Percentiles rank a stretch among this genome's conserved stretches.
Evolutionary conservation across 2,113 vertebrate species (phyloP).

Genomic region (Sinocyclocheilus rhinocerous): DNA sequence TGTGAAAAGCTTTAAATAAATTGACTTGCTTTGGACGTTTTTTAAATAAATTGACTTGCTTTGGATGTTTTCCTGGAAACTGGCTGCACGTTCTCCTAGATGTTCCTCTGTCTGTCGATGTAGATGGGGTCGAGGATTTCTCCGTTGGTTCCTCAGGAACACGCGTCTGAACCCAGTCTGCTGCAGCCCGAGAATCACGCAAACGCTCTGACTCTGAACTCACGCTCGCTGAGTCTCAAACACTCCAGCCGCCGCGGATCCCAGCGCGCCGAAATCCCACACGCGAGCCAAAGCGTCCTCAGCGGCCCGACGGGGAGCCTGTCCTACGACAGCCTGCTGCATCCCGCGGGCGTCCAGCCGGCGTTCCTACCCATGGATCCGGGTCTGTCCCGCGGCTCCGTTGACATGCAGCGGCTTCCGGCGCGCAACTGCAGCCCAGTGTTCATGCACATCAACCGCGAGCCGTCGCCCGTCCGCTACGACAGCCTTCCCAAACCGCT

Average conservation of each 20-base stretch:
- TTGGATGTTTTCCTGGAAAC: too few relatives aligned
- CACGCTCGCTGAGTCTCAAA: conserved; percentile 87
- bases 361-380: conserved; percentile 79
- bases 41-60: background rate
- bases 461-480: conserved; percentile 81
- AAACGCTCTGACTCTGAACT: conserved; percentile 84
- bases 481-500: conserved; percentile 92
- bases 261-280: conserved; percentile 24
- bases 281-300: conserved; percentile 74
- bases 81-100: background rate
- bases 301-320: conserved; percentile 85
- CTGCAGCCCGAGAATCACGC: conserved; percentile 64
- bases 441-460: conserved; percentile 71
- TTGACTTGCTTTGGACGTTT: background rate
- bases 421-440: conserved; percentile 86
- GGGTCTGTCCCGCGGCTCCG: conserved; percentile 64
- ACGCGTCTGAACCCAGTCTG: conserved; percentile 78
- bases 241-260: conserved; percentile 71
- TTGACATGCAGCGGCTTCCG: conserved; percentile 71
- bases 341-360: conserved; percentile 67
- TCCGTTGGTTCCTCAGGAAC: conserved; percentile 71
- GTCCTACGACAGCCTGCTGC: conserved; percentile 88
- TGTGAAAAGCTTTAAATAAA: background rate
- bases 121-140: conserved; percentile 63
- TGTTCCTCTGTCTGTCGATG: conserved; percentile 21